Base-by-base conservation (phyloP, 1,140 invertebrate genomes). In the Sinella curviseta region DNA sequence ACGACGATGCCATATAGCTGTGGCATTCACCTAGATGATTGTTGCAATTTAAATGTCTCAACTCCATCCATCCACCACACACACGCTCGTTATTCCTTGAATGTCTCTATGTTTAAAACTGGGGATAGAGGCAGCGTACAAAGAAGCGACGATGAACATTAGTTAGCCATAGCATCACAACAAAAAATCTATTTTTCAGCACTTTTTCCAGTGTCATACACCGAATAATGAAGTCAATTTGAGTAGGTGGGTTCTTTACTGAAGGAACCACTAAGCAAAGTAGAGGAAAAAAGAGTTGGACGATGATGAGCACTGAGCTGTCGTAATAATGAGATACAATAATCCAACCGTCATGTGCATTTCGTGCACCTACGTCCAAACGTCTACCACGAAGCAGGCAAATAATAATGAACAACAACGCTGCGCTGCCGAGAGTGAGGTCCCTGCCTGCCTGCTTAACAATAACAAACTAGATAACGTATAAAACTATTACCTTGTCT, bases 351-450 rank as follows among this genome's bases (percentile, higher is more conserved):
- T 33, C 65, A 70, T 70, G 65, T 70, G 65, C 65, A 70, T 70
- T 70, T 65, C 57, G 31, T 70, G 65, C 65, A 70, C 31, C 65
- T 70, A 70, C 65, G 65, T 33, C 31, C n/a, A n/a, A n/a, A n/a
- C n/a, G n/a, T n/a, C n/a, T n/a, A n/a, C n/a, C 2, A 12, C 65
- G 26, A 70, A 70, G 8, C 8, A 4, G 24, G 4, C 57, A n/a
- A 48, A 20, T 24, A 2, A 24, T 31, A 33, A 33, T 70, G 26
- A 70, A 14, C 8, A 48, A 20, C 39, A 48, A 20, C 8, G 39
- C 39, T 48, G 39, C 65, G 65, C 65, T 70, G 55, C 55, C 24
- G 14, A 60, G 26, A 48, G 8, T n/a, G 28, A 70, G 55, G 31
- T 33, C 65, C 65, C 65, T 70, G 31, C 65, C 65, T 70, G 65